Base-by-base conservation (phyloP, 2,888 invertebrate genomes). In the Zygothrica quintamaculata region DNA sequence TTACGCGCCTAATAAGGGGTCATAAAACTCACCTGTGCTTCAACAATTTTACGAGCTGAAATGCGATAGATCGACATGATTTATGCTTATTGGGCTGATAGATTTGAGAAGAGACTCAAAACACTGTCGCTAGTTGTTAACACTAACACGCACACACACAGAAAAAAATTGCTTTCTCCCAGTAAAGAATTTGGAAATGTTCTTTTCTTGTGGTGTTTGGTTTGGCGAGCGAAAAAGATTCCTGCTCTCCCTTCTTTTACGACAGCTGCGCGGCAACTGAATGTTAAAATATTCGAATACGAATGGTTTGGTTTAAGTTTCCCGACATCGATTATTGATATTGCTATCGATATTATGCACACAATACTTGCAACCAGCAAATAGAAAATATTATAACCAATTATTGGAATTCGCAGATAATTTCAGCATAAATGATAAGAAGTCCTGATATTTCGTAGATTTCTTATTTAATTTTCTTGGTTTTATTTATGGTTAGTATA, bases 1-100 rank as follows among this genome's bases (percentile, higher is more conserved):
- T 34, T 48, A 11, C 25, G 31, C 12, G 34, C 22, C 44, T 22
- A 46, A 33, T 39, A n/a, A 12, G 31, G 39, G 34, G 33, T 18
- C 18, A 9, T 9, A 33, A 15, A 71, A 89, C 90, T 89, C 84
- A 94, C 94, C 93, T 94, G 94, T 89, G 93, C 92, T 90, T 94
- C 94, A 77, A 92, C 90, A 88, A 94, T 90, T 92, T 92, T 93
- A 74, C 92, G 92, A 80, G 93, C 92, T 79, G 94, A 92, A 90
- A 94, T 92, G 91, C 94, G 93, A 92, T 93, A 93, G 88, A 94
- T 91, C 90, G 94, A 93, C 94, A 94, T 94, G 74, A 70, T 88
- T 71, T 66, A 62, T 59, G 65, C 46, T 56, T 59, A 70, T 66
- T 70, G 61, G 16, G 40, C 39, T 67, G 66, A n/a, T 68, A 12